Percentiles rank a stretch among this genome's conserved stretches.
These are phyloP conservation scores for Paracentrotus lividus DNA, from an alignment of 53 echinoderm and acorn worm species.

Conservation along the genomic window DNA sequence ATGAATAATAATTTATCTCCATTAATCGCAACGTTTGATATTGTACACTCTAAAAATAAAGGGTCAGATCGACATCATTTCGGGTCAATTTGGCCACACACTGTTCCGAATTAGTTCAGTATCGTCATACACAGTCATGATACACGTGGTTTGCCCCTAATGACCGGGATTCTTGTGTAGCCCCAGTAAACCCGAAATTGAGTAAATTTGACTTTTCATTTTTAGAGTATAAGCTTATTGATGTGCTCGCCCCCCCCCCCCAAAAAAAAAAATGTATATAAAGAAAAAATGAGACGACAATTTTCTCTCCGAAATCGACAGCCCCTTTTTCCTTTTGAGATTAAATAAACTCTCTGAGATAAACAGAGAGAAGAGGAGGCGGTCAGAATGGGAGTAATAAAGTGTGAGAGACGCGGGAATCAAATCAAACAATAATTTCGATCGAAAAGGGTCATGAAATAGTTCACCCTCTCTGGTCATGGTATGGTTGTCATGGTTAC, in stretches of 20 bases:
- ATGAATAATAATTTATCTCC: too few species aligned
- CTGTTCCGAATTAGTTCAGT: too few species aligned
- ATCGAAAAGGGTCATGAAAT: slow-evolving; percentile 9
- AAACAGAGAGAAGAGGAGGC: background rate
- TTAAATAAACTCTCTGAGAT: background rate
- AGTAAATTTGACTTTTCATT: too few species aligned
- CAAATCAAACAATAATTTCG: slow-evolving; percentile 44
- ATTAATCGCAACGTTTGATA: too few species aligned
- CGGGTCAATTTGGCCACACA: too few species aligned
- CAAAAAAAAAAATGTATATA: too few species aligned
- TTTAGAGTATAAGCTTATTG: background rate
- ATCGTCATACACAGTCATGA: too few species aligned
- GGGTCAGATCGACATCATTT: too few species aligned
- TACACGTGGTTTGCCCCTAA: too few species aligned
- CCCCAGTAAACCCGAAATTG: too few species aligned
- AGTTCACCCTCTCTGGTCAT: background rate
- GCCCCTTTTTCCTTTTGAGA: background rate
- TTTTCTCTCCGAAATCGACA: background rate
- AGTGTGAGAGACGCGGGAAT: slow-evolving; percentile 46
- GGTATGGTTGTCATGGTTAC: background rate
- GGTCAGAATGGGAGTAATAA: slow-evolving; percentile 41
- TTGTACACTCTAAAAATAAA: too few species aligned
- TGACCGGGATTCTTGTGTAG: too few species aligned
- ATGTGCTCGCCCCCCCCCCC: background rate
- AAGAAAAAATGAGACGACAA: background rate